phyloP scores from a whole-genome alignment of 2,797 vertebrate species.

The Anabas testudineus region DNA sequence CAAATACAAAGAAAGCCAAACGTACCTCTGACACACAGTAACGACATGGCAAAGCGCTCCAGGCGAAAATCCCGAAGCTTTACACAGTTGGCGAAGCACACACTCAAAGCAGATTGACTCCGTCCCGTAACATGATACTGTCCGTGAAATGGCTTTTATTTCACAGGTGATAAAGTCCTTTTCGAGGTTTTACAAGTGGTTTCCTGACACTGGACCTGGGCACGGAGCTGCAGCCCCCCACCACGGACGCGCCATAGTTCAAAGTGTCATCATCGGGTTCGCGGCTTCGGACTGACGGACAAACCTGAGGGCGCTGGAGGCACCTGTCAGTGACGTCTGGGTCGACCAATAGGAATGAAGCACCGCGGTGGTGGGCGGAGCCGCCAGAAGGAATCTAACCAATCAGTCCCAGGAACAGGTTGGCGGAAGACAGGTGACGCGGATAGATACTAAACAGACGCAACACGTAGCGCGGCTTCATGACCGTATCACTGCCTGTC shows the following conservation, averaged over 20 bases:
- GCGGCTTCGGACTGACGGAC: conserved; percentile 28
- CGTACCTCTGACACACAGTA: conserved; percentile 86
- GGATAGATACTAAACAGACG: not conserved
- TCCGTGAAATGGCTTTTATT: conserved; percentile 9
- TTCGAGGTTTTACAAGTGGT: conserved; percentile 30
- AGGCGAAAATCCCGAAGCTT: conserved; percentile 60
- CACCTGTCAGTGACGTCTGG: conserved; percentile 67
- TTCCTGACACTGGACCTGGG: conserved; percentile 28
- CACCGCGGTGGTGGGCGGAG: conserved; percentile 32
- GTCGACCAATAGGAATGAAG: conserved; percentile 51
- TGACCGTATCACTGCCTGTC: not conserved
- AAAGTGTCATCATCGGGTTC: conserved; percentile 64
- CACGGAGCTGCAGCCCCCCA: conserved; percentile 53
- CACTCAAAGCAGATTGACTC: conserved; percentile 60
- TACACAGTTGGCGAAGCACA: conserved; percentile 50
- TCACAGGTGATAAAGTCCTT: not conserved
- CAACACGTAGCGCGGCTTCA: not conserved
- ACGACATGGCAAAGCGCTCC: conserved; percentile 81
- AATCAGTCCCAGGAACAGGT: conserved; percentile 52
- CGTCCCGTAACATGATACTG: conserved; percentile 55
- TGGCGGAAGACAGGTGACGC: conserved; percentile 62
- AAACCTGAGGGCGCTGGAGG: conserved; percentile 55
- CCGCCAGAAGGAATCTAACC: conserved; percentile 4
- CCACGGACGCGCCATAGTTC: conserved; percentile 72
- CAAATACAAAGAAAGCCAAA: not conserved